Percentiles rank a stretch among this genome's conserved stretches.
phyloP scores from a whole-genome alignment of 2,797 vertebrate genomes.

The Pristis pectinata region DNA sequence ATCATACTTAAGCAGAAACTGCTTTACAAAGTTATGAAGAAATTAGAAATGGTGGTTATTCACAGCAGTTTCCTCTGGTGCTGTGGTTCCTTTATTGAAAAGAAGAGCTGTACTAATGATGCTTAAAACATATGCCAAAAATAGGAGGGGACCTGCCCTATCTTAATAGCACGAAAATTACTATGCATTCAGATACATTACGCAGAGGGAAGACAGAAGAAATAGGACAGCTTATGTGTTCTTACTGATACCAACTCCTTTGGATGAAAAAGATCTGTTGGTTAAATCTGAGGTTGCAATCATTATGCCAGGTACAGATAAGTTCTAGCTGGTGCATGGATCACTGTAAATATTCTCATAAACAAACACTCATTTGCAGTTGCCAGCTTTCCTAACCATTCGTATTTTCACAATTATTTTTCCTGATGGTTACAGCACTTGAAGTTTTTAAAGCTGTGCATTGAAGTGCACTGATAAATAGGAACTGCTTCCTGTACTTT shows the following conservation, averaged over 20 bases:
- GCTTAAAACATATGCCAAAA: neutral
- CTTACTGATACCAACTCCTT: neutral
- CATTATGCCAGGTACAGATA: conserved; percentile 7
- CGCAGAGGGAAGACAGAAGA: neutral
- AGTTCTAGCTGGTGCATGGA: neutral
- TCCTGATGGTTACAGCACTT: neutral
- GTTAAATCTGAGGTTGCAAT: neutral
- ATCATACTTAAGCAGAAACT: neutral
- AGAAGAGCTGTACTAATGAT: neutral
- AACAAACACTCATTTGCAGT: neutral
- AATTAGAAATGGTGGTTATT: neutral
- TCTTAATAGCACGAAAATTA: neutral
- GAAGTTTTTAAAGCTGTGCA: too few relatives aligned
- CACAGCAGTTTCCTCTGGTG: neutral
- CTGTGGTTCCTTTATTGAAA: neutral
- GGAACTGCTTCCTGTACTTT: too few relatives aligned
- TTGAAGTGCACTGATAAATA: too few relatives aligned
- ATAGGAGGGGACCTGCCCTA: neutral
- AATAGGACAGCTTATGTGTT: neutral
- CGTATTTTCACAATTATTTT: neutral
- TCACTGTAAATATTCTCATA: neutral
- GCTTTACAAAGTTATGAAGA: neutral
- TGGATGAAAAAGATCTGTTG: neutral
- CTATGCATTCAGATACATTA: neutral
- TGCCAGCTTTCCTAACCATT: neutral